A percentile compares a stretch with the other conserved stretches of the same genome.
Evolutionary conservation across 2,113 vertebrate genomes (phyloP).

Genomic region (Anhinga rufa): DNA sequence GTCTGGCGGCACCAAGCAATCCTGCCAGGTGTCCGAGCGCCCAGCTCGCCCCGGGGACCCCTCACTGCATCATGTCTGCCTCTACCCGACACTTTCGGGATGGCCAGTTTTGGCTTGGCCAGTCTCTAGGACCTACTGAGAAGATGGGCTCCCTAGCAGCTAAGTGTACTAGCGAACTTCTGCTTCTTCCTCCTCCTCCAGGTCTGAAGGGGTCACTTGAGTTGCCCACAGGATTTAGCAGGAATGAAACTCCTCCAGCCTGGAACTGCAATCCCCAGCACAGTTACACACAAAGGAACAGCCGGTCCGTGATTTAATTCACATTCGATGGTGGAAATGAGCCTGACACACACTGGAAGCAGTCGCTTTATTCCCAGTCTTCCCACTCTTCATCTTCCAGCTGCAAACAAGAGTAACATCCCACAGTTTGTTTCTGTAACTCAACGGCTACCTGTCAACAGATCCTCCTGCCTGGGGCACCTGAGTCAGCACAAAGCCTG

Average conservation of each 20-base stretch:
- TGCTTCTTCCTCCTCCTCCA: not conserved
- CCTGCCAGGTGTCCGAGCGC: not conserved
- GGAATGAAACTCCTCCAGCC: constrained; percentile 45
- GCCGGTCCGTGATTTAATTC: constrained; percentile 17
- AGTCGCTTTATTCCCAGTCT: constrained; percentile 87
- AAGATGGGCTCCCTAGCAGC: not conserved
- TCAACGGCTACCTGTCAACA: not conserved
- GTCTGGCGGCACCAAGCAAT: not conserved
- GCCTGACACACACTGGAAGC: constrained; percentile 38
- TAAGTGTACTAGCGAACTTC: not conserved
- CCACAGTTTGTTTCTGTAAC: not conserved
- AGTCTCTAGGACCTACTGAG: not conserved
- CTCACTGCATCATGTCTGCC: not conserved
- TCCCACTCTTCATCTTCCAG: constrained; percentile 97
- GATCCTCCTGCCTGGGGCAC: not conserved
- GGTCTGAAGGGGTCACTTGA: not conserved
- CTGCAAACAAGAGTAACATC: constrained; percentile 64
- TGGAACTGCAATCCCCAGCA: constrained; percentile 25
- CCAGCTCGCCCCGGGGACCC: not conserved
- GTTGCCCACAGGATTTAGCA: not conserved
- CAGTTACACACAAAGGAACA: constrained; percentile 62
- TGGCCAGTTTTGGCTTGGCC: not conserved
- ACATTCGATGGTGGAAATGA: constrained; percentile 45
- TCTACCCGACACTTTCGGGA: fast-evolving
- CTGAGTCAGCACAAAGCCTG: not conserved